These are phyloP conservation scores for Yponomeuta plumbellus DNA, from an alignment of 2,888 invertebrate species.

Conservation along the genomic window DNA sequence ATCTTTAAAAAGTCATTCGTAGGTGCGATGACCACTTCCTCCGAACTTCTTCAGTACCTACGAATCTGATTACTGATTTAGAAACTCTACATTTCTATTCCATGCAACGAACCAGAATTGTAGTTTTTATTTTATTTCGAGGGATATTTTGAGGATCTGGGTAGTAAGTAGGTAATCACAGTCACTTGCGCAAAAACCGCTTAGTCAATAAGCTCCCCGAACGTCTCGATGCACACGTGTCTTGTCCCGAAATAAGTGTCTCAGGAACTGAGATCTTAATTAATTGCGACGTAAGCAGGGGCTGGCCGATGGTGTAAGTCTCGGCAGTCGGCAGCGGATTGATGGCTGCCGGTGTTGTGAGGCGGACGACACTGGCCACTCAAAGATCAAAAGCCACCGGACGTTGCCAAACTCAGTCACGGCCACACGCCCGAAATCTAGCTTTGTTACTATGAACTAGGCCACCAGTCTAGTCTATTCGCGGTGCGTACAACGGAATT, in stretches of 20 bases:
- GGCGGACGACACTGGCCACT: constrained; percentile 26
- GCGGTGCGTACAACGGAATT: constrained; percentile 33
- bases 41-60: not conserved
- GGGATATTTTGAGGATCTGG: not conserved
- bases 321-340: constrained; percentile 31
- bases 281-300: constrained; percentile 35
- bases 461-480: constrained; percentile 62
- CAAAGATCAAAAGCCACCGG: constrained; percentile 49
- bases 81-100: not conserved
- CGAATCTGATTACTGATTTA: not conserved
- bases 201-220: not conserved
- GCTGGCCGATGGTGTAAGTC: constrained; percentile 31
- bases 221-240: constrained; percentile 43
- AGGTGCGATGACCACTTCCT: constrained; percentile 4
- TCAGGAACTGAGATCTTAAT: constrained; percentile 40
- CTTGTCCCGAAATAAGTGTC: constrained; percentile 52
- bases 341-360: constrained; percentile 28
- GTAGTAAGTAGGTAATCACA: not conserved
- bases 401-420: constrained; percentile 40
- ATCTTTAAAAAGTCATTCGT: constrained; percentile 27
- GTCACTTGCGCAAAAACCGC: not conserved
- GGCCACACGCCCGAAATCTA: constrained; percentile 41
- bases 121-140: not conserved
- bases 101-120: not conserved
- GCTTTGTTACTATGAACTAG: constrained; percentile 52